Evolutionary conservation across 2,888 invertebrate genomes (phyloP).

Genomic region (Esperia sulphurella): DNA sequence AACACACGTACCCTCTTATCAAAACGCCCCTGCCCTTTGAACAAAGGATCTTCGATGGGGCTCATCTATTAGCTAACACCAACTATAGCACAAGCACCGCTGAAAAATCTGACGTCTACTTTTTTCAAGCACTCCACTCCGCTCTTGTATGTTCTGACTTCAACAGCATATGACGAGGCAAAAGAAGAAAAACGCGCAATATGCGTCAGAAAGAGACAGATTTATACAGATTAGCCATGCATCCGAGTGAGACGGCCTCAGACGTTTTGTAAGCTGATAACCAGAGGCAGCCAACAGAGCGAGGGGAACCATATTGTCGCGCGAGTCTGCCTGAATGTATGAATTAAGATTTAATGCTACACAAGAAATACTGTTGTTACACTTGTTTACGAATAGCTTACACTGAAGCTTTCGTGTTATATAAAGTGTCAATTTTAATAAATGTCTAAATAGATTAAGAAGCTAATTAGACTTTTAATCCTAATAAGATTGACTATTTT

Average conservation of each 20-base stretch:
- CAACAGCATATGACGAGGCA: constrained; percentile 74
- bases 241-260: constrained; percentile 61
- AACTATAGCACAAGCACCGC: constrained; percentile 24
- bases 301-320: constrained; percentile 77
- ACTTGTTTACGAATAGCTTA: constrained; percentile 53
- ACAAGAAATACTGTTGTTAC: constrained; percentile 38
- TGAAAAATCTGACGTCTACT: constrained; percentile 39
- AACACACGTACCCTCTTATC: constrained; percentile 57
- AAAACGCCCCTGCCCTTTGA: constrained; percentile 61
- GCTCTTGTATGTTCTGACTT: constrained; percentile 37
- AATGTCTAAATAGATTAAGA: constrained; percentile 4
- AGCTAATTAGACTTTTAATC: constrained; percentile 33
- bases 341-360: constrained; percentile 74
- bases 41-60: constrained; percentile 67
- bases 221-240: constrained; percentile 51
- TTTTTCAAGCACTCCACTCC: constrained; percentile 56
- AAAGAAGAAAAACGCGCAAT: constrained; percentile 78
- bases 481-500: not conserved
- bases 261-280: constrained; percentile 79
- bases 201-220: constrained; percentile 64
- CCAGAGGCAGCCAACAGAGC: constrained; percentile 72
- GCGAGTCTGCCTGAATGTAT: constrained; percentile 74
- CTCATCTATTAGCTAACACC: constrained; percentile 36
- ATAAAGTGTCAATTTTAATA: not conserved
- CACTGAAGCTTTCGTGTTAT: constrained; percentile 38